These are phyloP conservation scores for Drosophila leonis DNA, from an alignment of 2,888 invertebrate species.

Conservation along the genomic window DNA sequence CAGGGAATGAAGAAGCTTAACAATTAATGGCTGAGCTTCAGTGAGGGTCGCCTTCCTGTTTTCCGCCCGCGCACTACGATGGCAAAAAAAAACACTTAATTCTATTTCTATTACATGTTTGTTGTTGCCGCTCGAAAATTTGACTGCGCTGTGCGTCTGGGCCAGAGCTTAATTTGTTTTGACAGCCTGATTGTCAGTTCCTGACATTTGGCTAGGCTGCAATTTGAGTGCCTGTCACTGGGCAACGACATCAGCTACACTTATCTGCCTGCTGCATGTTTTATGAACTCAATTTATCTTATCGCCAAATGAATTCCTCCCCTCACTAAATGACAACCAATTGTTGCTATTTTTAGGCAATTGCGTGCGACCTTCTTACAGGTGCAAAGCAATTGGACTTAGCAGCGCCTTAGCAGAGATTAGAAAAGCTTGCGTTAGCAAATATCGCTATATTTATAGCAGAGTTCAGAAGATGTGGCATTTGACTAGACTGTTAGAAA, in stretches of 20 bases:
- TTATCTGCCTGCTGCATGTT: conserved; percentile 52
- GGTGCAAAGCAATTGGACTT: conserved; percentile 23
- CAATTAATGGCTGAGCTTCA: conserved; percentile 56
- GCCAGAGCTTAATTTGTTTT: conserved; percentile 62
- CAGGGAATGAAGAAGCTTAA: conserved; percentile 50
- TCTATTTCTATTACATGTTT: conserved; percentile 51
- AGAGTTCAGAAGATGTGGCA: neutral
- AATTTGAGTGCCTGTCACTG: conserved; percentile 39
- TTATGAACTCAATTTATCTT: conserved; percentile 64
- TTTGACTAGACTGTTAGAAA: neutral
- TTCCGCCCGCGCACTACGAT: neutral
- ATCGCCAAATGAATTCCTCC: conserved; percentile 50
- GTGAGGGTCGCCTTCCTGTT: conserved; percentile 56
- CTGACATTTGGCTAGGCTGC: conserved; percentile 38
- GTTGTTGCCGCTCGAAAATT: conserved; percentile 44
- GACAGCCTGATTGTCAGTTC: conserved; percentile 72
- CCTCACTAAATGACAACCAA: conserved; percentile 60
- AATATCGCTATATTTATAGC: neutral
- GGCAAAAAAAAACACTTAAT: conserved; percentile 36
- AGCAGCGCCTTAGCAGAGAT: neutral
- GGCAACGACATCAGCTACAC: conserved; percentile 5
- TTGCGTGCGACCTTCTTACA: conserved; percentile 1
- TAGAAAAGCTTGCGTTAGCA: neutral
- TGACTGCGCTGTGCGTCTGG: conserved; percentile 28
- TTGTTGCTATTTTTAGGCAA: conserved; percentile 59